Evolutionary conservation across 2,113 vertebrate species (phyloP).

Genomic region (Phrynocephalus versicolor): DNA sequence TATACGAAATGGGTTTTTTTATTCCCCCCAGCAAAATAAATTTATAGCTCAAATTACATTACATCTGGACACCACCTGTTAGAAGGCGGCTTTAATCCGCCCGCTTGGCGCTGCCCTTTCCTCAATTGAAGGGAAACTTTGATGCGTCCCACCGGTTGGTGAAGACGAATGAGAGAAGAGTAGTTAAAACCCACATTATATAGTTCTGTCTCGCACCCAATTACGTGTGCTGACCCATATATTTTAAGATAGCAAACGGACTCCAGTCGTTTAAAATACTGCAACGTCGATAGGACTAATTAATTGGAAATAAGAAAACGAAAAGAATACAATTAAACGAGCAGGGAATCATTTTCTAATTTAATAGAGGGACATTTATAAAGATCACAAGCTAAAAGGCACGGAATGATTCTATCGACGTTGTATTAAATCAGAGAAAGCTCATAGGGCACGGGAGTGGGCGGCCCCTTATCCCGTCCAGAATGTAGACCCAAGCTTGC

Average conservation of each 20-base stretch:
- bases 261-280: conserved; percentile 83
- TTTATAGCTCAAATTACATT: not conserved
- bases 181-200: conserved; percentile 78
- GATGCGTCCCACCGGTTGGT: conserved; percentile 39
- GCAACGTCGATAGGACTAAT: conserved; percentile 85
- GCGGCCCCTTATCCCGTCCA: not conserved
- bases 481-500: not conserved
- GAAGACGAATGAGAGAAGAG: conserved; percentile 74
- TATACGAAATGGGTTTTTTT: too few species aligned
- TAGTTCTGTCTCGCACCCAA: conserved; percentile 70
- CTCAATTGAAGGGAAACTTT: not conserved
- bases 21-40: not conserved
- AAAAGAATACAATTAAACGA: conserved; percentile 87
- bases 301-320: conserved; percentile 85
- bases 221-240: conserved; percentile 74
- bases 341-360: conserved; percentile 88
- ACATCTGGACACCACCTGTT: not conserved
- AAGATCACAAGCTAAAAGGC: conserved; percentile 84
- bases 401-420: conserved; percentile 79
- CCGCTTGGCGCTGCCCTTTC: not conserved
- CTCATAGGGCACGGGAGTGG: not conserved
- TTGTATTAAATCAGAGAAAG: conserved; percentile 74
- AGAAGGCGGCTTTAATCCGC: not conserved
- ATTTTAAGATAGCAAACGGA: conserved; percentile 80
- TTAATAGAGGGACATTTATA: conserved; percentile 86